Base-by-base conservation (phyloP, 2,888 invertebrate genomes). In the Disparrhopalites patrizii region DNA sequence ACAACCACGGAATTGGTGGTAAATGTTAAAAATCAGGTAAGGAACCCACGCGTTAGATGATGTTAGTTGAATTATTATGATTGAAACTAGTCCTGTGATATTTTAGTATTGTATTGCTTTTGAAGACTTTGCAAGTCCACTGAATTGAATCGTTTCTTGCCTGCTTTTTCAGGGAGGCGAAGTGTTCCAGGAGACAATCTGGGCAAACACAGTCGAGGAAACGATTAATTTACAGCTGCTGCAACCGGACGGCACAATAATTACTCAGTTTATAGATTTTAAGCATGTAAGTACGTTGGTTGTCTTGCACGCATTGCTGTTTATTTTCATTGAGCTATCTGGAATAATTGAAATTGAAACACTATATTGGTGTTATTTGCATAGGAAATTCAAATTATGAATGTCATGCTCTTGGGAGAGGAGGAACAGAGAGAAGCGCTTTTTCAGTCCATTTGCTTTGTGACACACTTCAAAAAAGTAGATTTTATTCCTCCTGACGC, bases 401-500 rank as follows among this genome's bases (percentile, higher is more conserved):
- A 91, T 81, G 87, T 91, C 0, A 81, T 93, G 65, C 88, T 95
- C 15, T 85, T 94, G 23, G 94, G 91, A 15, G 95, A 96, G 78
- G 94, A 95, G 78, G 95, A 96, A 79, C 84, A 92, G 60, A 93
- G 93, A 0, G 92, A 94, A 79, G 87, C 85, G 76, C 91, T 91
- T 70, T 88, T 89, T 79, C 93, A 93, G 81, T 90, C 89, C 4
- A 85, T 95, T 80, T 96, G 96, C 79, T 95, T 95, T 79, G 86
- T 94, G 13, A 90, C 90, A 62, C 90, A 91, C 78, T 91, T 93
- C 76, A 87, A 88, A 62, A 93, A 92, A 81, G 78, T 77, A 75
- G 90, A 91, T 74, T 96, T 95, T 79, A 95, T 96, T 77, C 92
- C 95, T 3, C 90, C 95, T 3, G 96, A 96, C 81, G 95, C 95